phyloP scores from a whole-genome alignment of 23 tunicate species.

The Halocynthia aurantium region DNA sequence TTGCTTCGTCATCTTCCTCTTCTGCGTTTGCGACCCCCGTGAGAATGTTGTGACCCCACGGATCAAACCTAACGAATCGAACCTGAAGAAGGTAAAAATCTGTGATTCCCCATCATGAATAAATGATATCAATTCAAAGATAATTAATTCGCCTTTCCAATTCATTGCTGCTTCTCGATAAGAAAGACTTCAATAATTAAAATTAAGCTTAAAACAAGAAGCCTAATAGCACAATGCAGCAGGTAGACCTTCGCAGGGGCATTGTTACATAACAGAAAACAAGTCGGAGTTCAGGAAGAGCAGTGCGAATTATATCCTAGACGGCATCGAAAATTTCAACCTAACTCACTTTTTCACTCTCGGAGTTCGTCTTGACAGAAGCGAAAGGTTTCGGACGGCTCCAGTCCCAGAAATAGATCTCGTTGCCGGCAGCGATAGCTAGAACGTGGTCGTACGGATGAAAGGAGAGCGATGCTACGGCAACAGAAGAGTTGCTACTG shows the following conservation, averaged over 20 bases:
- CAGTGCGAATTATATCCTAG: too few relatives aligned
- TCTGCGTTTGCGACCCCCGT: slow-evolving; percentile 50
- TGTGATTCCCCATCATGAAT: too few relatives aligned
- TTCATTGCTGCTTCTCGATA: too few relatives aligned
- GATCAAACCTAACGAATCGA: slow-evolving; percentile 56
- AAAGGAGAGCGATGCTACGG: slow-evolving; percentile 69
- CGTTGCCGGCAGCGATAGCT: slow-evolving; percentile 70
- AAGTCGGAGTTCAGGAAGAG: too few relatives aligned
- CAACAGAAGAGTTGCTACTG: slow-evolving; percentile 1
- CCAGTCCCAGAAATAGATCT: slow-evolving; percentile 87
- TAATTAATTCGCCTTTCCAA: too few relatives aligned
- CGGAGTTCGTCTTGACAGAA: slow-evolving; percentile 52
- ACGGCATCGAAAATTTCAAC: too few relatives aligned
- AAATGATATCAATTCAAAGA: too few relatives aligned
- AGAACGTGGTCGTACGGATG: slow-evolving; percentile 82
- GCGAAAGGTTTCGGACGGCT: slow-evolving; percentile 70
- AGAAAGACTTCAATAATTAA: too few relatives aligned
- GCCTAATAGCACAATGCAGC: too few relatives aligned
- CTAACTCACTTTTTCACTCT: slow-evolving; percentile 36
- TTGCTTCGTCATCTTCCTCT: slow-evolving; percentile 3
- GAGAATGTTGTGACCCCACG: slow-evolving; percentile 46
- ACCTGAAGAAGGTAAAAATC: slow-evolving; percentile 34
- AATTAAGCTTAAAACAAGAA: too few relatives aligned
- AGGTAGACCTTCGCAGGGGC: too few relatives aligned
- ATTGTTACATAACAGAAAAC: too few relatives aligned